A percentile compares a stretch with the other conserved stretches of the same genome.
These are phyloP conservation scores for Neoarius graeffei DNA, from an alignment of 2,113 vertebrate genomes.

Conservation along the genomic window DNA sequence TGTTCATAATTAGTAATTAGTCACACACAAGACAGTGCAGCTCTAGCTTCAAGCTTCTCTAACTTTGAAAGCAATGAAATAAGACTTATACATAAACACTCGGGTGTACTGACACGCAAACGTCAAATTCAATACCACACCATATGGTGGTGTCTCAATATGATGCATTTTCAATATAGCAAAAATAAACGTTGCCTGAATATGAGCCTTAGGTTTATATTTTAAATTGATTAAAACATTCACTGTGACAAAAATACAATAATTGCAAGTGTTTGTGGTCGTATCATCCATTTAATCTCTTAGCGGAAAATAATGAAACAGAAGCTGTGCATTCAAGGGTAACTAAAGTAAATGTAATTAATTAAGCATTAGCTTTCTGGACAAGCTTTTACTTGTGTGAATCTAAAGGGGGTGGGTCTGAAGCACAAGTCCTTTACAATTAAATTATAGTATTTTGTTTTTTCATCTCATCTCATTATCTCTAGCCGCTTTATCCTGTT, in stretches of 20 bases:
- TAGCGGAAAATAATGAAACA: not conserved
- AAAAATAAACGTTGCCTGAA: not conserved
- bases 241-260: not conserved
- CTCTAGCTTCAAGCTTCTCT: no score
- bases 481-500: no score
- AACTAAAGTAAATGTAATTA: not conserved
- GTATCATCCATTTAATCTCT: not conserved
- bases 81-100: not conserved
- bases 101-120: not conserved
- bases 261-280: not conserved
- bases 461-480: no score
- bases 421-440: not conserved
- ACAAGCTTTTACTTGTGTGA: not conserved
- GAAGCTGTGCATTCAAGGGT: not conserved
- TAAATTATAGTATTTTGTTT: not conserved
- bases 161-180: not conserved
- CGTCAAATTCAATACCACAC: not conserved
- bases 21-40: no score
- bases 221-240: not conserved
- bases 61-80: no score
- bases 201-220: not conserved
- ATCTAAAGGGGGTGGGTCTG: not conserved
- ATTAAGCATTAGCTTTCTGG: not conserved
- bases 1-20: no score
- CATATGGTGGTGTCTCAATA: not conserved